A percentile compares a stretch with the other conserved stretches of the same genome.
These are phyloP conservation scores for Netelia inedita DNA, from an alignment of 2,888 invertebrate genomes.

Conservation along the genomic window DNA sequence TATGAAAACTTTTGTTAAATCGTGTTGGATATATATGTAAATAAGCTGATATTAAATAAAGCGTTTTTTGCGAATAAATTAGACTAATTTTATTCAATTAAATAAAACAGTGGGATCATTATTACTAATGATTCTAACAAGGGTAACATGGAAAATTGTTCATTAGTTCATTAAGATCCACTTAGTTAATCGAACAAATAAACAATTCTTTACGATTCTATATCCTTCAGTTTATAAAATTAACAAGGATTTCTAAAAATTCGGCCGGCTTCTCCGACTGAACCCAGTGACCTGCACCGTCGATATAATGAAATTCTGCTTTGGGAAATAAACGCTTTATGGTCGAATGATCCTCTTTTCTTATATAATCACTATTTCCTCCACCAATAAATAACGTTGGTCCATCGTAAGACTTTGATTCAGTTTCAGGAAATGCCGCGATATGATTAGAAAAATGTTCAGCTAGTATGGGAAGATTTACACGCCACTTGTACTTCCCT, in stretches of 20 bases:
- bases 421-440: slow-evolving; percentile 88
- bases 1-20: not conserved
- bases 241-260: slow-evolving; percentile 89
- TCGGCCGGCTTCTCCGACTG: slow-evolving; percentile 95
- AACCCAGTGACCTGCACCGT: slow-evolving; percentile 96
- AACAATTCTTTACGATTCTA: not conserved
- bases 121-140: not conserved
- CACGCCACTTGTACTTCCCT: slow-evolving; percentile 90
- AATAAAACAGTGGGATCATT: not conserved
- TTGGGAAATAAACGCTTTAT: slow-evolving; percentile 91
- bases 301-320: slow-evolving; percentile 90
- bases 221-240: slow-evolving; percentile 86
- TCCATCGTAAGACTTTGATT: slow-evolving; percentile 83
- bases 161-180: not conserved
- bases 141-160: not conserved
- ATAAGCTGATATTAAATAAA: not conserved
- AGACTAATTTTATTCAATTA: not conserved
- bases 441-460: slow-evolving; percentile 89
- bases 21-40: not conserved
- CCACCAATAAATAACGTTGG: slow-evolving; percentile 95
- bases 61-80: not conserved
- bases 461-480: slow-evolving; percentile 91
- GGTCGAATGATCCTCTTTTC: slow-evolving; percentile 87
- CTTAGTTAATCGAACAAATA: not conserved
- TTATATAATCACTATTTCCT: slow-evolving; percentile 92